Conservation (phyloP, 1,140 invertebrate genomes). For the Euura saliciscinereae region DNA sequence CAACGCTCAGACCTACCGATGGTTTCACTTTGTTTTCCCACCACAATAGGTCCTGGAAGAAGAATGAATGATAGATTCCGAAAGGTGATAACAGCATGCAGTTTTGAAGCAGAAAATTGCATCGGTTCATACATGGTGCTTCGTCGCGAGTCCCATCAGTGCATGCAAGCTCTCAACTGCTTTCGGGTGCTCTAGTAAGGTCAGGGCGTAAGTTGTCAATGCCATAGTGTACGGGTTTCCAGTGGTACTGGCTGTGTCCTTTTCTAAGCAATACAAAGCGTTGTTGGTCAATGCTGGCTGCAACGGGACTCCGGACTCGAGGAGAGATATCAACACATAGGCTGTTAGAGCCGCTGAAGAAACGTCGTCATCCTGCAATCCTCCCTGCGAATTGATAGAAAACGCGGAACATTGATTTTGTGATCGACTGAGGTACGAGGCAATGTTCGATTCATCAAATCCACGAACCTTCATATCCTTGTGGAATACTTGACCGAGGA, state of each 20-base stretch:
- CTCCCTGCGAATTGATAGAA: slow-evolving; percentile 58
- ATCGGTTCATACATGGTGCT: slow-evolving; percentile 36
- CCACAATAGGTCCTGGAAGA: slow-evolving; percentile 48
- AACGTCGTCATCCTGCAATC: slow-evolving; percentile 66
- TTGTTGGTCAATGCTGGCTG: slow-evolving; percentile 56
- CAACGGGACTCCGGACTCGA: slow-evolving; percentile 63
- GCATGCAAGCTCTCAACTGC: slow-evolving; percentile 43
- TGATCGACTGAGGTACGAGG: slow-evolving; percentile 1
- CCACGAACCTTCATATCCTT: slow-evolving; percentile 71
- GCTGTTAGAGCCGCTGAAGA: slow-evolving; percentile 68
- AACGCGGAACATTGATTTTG: slow-evolving; percentile 16
- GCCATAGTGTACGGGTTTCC: slow-evolving; percentile 62
- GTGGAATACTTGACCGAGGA: slow-evolving; percentile 77
- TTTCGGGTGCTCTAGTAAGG: slow-evolving; percentile 59
- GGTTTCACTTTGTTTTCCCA: slow-evolving; percentile 56
- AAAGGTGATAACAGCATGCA: too few species aligned
- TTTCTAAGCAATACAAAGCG: slow-evolving; percentile 65
- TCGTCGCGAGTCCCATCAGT: slow-evolving; percentile 44
- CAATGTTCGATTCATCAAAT: background rate
- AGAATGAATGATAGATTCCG: slow-evolving; percentile 17
- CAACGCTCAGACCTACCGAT: slow-evolving; percentile 63
- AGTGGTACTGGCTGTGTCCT: slow-evolving; percentile 31
- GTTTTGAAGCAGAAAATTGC: background rate
- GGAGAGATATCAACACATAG: slow-evolving; percentile 69
- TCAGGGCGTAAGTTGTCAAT: slow-evolving; percentile 66